Percentiles rank a stretch among this genome's conserved stretches.
These are phyloP conservation scores for Entomobrya multifasciata DNA, from an alignment of 2,888 invertebrate genomes.

Conservation along the genomic window DNA sequence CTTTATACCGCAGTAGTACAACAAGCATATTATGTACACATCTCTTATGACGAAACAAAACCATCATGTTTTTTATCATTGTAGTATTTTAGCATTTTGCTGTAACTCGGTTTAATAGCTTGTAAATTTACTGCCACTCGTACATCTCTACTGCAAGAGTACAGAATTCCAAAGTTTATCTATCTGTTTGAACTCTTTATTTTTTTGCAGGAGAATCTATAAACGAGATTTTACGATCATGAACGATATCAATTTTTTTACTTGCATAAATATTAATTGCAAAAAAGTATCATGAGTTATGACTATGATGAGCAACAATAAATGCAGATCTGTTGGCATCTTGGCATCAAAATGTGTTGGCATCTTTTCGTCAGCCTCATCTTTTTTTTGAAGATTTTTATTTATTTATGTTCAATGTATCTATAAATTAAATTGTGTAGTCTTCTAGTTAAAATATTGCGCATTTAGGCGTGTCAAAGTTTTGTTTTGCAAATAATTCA, in stretches of 20 bases:
- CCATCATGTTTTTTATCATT: not conserved
- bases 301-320: conserved; percentile 12
- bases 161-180: not conserved
- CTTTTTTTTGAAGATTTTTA: not conserved
- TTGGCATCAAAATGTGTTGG: not conserved
- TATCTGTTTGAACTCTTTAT: not conserved
- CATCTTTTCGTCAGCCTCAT: not conserved
- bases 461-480: conserved; percentile 37
- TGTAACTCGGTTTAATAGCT: not conserved
- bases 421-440: not conserved
- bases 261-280: conserved; percentile 5
- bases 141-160: not conserved
- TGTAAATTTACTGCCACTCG: not conserved
- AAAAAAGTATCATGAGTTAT: conserved; percentile 10
- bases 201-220: not conserved
- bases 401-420: not conserved
- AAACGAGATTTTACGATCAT: conserved; percentile 8
- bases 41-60: too few species aligned
- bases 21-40: not conserved
- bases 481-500: not conserved
- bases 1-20: conserved; percentile 20
- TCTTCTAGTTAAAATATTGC: conserved; percentile 24
- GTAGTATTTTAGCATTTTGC: not conserved
- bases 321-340: not conserved
- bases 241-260: not conserved